These are phyloP conservation scores for Hafferia zeledoni DNA, from an alignment of 2,797 vertebrate species.

Conservation along the genomic window DNA sequence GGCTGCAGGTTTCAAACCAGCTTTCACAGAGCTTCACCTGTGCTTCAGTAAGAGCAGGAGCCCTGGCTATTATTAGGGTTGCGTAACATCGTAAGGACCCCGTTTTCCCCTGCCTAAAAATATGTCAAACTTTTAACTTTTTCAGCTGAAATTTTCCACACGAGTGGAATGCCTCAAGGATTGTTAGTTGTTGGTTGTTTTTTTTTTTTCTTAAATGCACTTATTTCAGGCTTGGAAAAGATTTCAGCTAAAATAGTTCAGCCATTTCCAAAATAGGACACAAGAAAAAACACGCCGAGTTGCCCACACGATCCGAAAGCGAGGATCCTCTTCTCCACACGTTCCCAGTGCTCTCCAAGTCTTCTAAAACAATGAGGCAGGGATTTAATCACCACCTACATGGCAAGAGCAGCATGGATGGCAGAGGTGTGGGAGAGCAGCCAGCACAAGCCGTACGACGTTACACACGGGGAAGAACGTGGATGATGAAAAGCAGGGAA, in stretches of 20 bases:
- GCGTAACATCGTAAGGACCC: not conserved
- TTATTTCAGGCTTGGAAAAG: slow-evolving; percentile 45
- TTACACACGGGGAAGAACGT: not conserved
- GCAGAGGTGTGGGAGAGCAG: not conserved
- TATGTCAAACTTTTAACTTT: slow-evolving; percentile 50
- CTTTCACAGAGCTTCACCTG: slow-evolving; percentile 9
- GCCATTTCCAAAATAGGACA: slow-evolving; percentile 47
- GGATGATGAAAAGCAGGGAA: not conserved
- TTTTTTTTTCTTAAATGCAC: not conserved
- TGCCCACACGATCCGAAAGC: not conserved
- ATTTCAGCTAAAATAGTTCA: slow-evolving; percentile 53
- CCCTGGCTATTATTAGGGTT: slow-evolving; percentile 1
- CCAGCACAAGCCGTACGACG: rapidly evolving
- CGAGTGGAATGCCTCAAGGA: not conserved
- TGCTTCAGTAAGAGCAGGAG: not conserved
- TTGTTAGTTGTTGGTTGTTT: not conserved
- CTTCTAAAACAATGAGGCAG: slow-evolving; percentile 24
- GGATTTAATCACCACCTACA: not conserved
- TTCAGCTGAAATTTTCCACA: slow-evolving; percentile 54
- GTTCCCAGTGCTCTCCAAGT: not conserved
- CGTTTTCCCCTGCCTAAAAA: slow-evolving; percentile 32
- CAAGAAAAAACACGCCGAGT: not conserved
- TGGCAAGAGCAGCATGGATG: not conserved
- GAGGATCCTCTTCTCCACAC: not conserved
- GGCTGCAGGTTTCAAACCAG: slow-evolving; percentile 25